A percentile compares a stretch with the other conserved stretches of the same genome.
Conservation (phyloP, 53 echinoderm and acorn worm genomes). For the Pentamera pediparva region DNA sequence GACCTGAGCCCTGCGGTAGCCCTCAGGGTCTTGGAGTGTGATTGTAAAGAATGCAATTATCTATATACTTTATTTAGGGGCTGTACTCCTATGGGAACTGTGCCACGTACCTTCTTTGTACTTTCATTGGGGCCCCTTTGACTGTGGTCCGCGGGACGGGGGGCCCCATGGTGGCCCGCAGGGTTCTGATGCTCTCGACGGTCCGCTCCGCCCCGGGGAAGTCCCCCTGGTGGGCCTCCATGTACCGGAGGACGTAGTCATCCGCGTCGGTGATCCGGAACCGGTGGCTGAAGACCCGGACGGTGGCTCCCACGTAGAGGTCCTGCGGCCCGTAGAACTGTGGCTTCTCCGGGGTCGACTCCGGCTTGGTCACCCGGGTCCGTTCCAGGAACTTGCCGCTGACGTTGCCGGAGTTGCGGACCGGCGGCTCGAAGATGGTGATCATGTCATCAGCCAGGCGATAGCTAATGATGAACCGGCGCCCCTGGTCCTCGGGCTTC, state of each 20-base stretch:
- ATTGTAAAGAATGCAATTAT: too few relatives aligned
- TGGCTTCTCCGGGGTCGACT: slow-evolving; percentile 60
- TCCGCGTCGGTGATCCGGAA: slow-evolving; percentile 87
- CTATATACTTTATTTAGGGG: too few relatives aligned
- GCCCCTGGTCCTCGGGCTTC: slow-evolving; percentile 81
- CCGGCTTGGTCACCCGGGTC: slow-evolving; percentile 80
- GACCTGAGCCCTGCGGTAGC: too few relatives aligned
- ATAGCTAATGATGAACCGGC: slow-evolving; percentile 95
- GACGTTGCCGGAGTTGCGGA: slow-evolving; percentile 97
- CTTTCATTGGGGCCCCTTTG: slow-evolving; percentile 83
- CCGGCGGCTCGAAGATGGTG: slow-evolving; percentile 94
- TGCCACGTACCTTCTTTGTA: slow-evolving; percentile 68
- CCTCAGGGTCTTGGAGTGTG: too few relatives aligned
- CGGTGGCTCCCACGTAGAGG: slow-evolving; percentile 63
- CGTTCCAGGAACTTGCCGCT: slow-evolving; percentile 95
- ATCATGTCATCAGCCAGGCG: slow-evolving; percentile 94
- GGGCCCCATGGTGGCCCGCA: neutral
- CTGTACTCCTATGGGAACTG: too few relatives aligned
- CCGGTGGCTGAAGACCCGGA: slow-evolving; percentile 71
- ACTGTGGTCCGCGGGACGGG: slow-evolving; percentile 35
- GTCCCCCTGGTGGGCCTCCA: slow-evolving; percentile 60
- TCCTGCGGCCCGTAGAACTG: slow-evolving; percentile 87
- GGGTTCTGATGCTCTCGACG: slow-evolving; percentile 53
- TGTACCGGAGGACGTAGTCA: slow-evolving; percentile 74
- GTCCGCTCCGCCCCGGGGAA: slow-evolving; percentile 84